These are phyloP conservation scores for Dipodomys spectabilis DNA, from an alignment of 2,113 vertebrate species.

Conservation along the genomic window DNA sequence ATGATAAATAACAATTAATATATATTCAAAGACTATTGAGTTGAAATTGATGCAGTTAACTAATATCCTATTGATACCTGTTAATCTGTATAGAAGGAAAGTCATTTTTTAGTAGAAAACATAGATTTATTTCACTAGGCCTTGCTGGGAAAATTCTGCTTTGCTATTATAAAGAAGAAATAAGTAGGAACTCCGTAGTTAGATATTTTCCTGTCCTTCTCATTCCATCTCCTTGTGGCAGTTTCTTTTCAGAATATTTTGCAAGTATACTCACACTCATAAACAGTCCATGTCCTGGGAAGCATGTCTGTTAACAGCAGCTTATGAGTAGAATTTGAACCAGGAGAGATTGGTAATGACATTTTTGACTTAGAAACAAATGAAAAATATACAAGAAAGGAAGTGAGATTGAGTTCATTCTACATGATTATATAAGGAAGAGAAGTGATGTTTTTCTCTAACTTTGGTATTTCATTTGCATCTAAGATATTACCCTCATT, in stretches of 20 bases:
- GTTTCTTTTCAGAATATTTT: slow-evolving; percentile 46
- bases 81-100: neutral
- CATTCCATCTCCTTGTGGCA: neutral
- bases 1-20: neutral
- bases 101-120: neutral
- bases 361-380: slow-evolving; percentile 53
- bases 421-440: slow-evolving; percentile 5
- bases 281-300: neutral
- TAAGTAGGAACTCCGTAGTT: neutral
- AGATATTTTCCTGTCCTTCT: neutral
- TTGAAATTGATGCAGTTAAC: neutral
- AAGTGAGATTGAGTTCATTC: slow-evolving; percentile 41
- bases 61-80: neutral
- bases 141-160: slow-evolving; percentile 8
- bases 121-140: slow-evolving; percentile 3
- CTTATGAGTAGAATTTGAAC: slow-evolving; percentile 19
- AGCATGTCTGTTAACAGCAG: slow-evolving; percentile 28
- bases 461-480: slow-evolving; percentile 27
- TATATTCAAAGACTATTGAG: neutral
- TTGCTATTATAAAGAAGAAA: slow-evolving; percentile 18
- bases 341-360: neutral
- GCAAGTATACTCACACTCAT: neutral
- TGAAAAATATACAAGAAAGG: slow-evolving; percentile 54
- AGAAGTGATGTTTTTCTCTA: neutral
- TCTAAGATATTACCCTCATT: neutral